Evolutionary conservation across 2,888 invertebrate species (phyloP), one percentile per base, ranked within the genome.

Genomic region (Amphiduros pacificus): DNA sequence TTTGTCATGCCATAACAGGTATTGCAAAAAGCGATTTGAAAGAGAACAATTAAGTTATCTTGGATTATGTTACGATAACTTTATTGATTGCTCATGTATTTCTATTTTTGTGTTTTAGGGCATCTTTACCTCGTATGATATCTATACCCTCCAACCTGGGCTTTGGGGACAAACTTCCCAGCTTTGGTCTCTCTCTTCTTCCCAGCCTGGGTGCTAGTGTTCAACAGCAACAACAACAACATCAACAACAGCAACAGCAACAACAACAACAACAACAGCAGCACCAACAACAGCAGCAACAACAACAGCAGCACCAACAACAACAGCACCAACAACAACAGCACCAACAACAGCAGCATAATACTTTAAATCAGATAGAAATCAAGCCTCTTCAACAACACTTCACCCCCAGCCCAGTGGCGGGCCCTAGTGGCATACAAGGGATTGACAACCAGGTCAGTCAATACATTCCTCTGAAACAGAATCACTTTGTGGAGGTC

Each of bases 131-230:
- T 4, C 31, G 22, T n/a, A 57, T 65, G 52, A 44, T 65, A 29
- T 65, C 65, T 5, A 62, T 67, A 53, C 64, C 67, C 1, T 32
- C 63, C 32, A 63, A 57, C 40, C 41, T 65, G 17, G 65, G 63
- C 14, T 60, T 67, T 50, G 67, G 67, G 2, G 67, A 67, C 50
- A 60, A 52, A 6, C 62, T 67, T 22, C 65, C 65, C 1, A 63
- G 57, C 56, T 62, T 65, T 40, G 55, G 62, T 3, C 28, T 56
- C 2, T 17, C 44, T n/a, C n/a, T n/a, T n/a, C n/a, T n/a, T n/a
- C n/a, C 22, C 24, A 55, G 2, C 41, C 55, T 41, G 41, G 26
- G 22, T 5, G 44, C n/a, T 17, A 32, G 48, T 4, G 20, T 20
- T 2, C 53, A 36, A 20, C 59, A 59, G 32, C 52, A 36, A 31